Evolutionary conservation across 1,140 invertebrate genomes (phyloP).

Genomic region (Aphis gossypii): DNA sequence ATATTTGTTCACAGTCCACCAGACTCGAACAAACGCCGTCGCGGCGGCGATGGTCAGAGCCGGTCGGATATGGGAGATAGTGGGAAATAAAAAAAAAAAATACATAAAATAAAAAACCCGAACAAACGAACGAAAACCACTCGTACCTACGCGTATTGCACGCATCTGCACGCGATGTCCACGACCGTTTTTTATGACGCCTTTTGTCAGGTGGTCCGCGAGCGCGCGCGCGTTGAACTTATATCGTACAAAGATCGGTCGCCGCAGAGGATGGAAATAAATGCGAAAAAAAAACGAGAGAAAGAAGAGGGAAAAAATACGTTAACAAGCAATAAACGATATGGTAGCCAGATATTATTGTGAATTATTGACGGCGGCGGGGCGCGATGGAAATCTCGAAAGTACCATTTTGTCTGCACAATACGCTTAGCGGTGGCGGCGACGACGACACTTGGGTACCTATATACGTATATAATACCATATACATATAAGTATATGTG

Average conservation of each 20-base stretch:
- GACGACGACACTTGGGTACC: neutral
- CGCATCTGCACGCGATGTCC: conserved; percentile 1
- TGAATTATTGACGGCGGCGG: conserved; percentile 4
- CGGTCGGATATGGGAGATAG: neutral
- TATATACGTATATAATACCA: neutral
- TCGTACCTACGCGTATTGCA: conserved; percentile 13
- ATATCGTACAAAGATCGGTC: neutral
- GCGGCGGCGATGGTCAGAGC: neutral
- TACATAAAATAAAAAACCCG: neutral
- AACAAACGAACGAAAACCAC: neutral
- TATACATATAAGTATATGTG: neutral
- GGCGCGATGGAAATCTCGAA: conserved; percentile 45
- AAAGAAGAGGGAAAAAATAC: conserved; percentile 11
- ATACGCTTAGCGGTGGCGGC: neutral
- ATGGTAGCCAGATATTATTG: conserved; percentile 55
- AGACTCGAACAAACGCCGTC: conserved; percentile 17
- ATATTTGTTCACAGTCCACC: conserved; percentile 21
- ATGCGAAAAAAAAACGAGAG: neutral
- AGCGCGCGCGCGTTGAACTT: neutral
- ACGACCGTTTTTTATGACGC: conserved; percentile 30
- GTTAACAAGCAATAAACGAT: conserved; percentile 51
- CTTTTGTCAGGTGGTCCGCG: neutral
- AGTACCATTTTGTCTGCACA: conserved; percentile 38
- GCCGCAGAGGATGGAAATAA: neutral
- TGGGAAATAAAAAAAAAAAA: neutral